Percentiles rank a stretch among this genome's conserved stretches.
These are phyloP conservation scores for Danaus chrysippus DNA, from an alignment of 2,888 invertebrate genomes.

Conservation along the genomic window DNA sequence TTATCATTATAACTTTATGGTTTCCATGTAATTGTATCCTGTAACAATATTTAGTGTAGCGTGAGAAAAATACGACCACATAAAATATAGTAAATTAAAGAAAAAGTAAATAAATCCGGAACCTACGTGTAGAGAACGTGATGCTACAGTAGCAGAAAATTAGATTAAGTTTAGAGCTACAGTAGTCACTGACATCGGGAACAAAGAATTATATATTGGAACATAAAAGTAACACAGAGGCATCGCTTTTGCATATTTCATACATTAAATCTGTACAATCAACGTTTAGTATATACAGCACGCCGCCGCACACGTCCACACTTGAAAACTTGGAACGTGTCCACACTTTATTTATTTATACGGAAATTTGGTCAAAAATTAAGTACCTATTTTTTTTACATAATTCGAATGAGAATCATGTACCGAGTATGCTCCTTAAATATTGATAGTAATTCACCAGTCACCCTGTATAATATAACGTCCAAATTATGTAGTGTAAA, in stretches of 20 bases:
- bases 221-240: neutral
- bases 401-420: too few species aligned
- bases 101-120: conserved; percentile 23
- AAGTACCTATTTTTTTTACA: too few species aligned
- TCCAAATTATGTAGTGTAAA: conserved; percentile 30
- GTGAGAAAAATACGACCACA: conserved; percentile 47
- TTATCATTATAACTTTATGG: neutral
- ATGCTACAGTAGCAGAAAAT: conserved; percentile 62
- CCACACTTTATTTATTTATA: too few species aligned
- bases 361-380: too few species aligned
- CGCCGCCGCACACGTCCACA: too few species aligned
- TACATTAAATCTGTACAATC: conserved; percentile 3
- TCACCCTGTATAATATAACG: too few species aligned
- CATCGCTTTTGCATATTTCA: neutral
- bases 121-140: conserved; percentile 52
- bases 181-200: conserved; percentile 45
- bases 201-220: conserved; percentile 42
- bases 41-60: conserved; percentile 7
- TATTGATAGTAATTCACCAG: too few species aligned
- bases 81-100: conserved; percentile 56
- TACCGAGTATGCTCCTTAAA: too few species aligned
- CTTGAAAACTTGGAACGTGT: too few species aligned
- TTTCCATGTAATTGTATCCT: conserved; percentile 4
- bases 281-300: conserved; percentile 12
- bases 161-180: conserved; percentile 58